A percentile compares a stretch with the other conserved stretches of the same genome.
Conservation (phyloP, 2,797 vertebrate genomes). For the Eupleurogrammus muticus region DNA sequence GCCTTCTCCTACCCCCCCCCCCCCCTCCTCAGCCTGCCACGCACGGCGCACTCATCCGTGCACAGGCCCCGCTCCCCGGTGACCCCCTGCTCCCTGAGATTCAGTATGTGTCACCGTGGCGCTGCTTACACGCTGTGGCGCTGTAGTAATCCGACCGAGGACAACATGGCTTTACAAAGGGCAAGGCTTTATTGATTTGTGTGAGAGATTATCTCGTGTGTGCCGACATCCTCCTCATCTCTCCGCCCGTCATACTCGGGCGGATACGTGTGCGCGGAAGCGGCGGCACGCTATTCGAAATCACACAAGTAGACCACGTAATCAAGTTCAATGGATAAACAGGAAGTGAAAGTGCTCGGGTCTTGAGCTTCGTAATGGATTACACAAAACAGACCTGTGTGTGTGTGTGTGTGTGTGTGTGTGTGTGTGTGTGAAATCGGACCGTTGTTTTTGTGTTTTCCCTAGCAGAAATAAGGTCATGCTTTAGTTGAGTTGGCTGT, state of each 20-base stretch:
- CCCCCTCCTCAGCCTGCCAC: slow-evolving; percentile 48
- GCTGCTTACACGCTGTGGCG: slow-evolving; percentile 73
- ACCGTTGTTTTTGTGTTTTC: slow-evolving; percentile 59
- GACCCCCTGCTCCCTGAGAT: slow-evolving; percentile 71
- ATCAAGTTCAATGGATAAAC: slow-evolving; percentile 24
- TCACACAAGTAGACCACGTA: background rate
- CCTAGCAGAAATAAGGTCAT: slow-evolving; percentile 64
- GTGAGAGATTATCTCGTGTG: slow-evolving; percentile 74
- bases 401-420: too few relatives aligned
- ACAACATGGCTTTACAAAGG: slow-evolving; percentile 74
- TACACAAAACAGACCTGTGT: slow-evolving; percentile 53
- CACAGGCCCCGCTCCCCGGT: slow-evolving; percentile 64
- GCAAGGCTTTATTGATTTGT: slow-evolving; percentile 79
- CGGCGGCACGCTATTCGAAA: slow-evolving; percentile 18
- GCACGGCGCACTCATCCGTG: slow-evolving; percentile 68
- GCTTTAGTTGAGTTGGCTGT: slow-evolving; percentile 40
- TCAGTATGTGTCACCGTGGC: slow-evolving; percentile 61
- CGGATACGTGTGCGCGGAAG: slow-evolving; percentile 4
- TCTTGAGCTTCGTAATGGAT: slow-evolving; percentile 63
- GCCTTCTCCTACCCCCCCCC: slow-evolving; percentile 18
- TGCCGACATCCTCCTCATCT: slow-evolving; percentile 13
- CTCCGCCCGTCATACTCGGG: slow-evolving; percentile 22
- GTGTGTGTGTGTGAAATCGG: slow-evolving; percentile 52
- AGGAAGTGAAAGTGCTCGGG: slow-evolving; percentile 17
- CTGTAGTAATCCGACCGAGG: slow-evolving; percentile 68